These are phyloP conservation scores for Lepilemur ruficaudatus DNA, from an alignment of 2,797 vertebrate genomes.

Conservation along the genomic window DNA sequence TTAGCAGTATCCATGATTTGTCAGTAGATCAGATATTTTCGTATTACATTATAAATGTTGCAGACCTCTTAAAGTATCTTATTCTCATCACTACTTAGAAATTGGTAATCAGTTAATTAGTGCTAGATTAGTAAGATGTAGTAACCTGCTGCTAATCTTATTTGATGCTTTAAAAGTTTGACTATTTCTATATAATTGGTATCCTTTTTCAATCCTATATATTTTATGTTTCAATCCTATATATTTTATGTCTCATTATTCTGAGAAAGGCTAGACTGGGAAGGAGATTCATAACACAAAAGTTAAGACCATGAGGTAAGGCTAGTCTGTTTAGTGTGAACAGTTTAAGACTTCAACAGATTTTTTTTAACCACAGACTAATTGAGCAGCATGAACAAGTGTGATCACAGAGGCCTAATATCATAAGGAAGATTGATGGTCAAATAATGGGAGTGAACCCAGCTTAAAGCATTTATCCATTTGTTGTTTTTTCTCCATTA, in stretches of 20 bases:
- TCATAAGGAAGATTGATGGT: background rate
- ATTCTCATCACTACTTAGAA: background rate
- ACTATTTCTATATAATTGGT: background rate
- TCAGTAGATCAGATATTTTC: background rate
- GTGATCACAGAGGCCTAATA: background rate
- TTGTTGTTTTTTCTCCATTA: background rate
- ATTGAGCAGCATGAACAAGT: background rate
- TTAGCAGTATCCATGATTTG: background rate
- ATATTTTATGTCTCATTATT: background rate
- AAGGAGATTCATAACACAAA: background rate
- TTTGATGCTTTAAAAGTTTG: background rate
- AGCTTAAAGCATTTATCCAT: background rate
- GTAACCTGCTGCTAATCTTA: background rate
- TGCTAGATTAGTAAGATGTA: background rate
- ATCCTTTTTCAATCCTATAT: background rate
- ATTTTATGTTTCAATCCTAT: background rate
- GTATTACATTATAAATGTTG: background rate
- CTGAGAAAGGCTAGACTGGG: background rate
- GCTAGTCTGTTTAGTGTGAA: background rate
- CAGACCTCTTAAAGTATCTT: background rate
- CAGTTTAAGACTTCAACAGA: background rate
- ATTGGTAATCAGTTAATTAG: background rate
- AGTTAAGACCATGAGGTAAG: background rate
- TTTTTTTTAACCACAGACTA: background rate
- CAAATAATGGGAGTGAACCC: background rate